These are phyloP conservation scores for Cyanoliseus patagonus DNA, from an alignment of 2,113 vertebrate genomes.

Conservation along the genomic window DNA sequence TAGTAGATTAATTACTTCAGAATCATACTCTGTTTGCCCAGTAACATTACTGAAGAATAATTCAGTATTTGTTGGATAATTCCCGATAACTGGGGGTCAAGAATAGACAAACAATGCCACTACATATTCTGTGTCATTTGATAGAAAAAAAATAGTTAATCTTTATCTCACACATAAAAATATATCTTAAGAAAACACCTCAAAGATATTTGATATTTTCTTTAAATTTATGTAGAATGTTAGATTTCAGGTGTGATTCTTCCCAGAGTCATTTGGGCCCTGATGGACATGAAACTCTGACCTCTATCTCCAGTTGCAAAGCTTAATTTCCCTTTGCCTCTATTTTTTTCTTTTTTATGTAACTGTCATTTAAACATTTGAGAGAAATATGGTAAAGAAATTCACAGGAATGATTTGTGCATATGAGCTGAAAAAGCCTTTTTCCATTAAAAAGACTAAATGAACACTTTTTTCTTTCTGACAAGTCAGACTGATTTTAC, in stretches of 20 bases:
- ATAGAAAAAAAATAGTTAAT: background rate
- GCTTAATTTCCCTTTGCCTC: background rate
- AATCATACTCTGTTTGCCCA: constrained; percentile 11
- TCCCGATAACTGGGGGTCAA: background rate
- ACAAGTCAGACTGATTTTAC: background rate
- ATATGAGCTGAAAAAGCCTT: background rate
- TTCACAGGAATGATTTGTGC: background rate
- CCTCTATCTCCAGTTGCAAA: background rate
- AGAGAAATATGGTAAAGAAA: background rate
- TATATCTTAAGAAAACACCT: background rate
- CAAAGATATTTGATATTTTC: background rate
- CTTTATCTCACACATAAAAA: background rate
- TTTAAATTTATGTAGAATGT: background rate
- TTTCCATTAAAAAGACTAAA: background rate
- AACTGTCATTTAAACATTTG: background rate
- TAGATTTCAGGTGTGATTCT: background rate
- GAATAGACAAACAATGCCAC: background rate
- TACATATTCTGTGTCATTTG: background rate
- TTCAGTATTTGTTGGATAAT: background rate
- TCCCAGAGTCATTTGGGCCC: background rate
- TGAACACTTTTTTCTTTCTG: background rate
- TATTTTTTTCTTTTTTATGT: background rate
- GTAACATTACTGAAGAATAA: background rate
- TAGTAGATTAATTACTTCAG: constrained; percentile 65
- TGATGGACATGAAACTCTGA: background rate